Evolutionary conservation across 2,797 vertebrate species (phyloP).

Genomic region (Poeciliopsis infans): DNA sequence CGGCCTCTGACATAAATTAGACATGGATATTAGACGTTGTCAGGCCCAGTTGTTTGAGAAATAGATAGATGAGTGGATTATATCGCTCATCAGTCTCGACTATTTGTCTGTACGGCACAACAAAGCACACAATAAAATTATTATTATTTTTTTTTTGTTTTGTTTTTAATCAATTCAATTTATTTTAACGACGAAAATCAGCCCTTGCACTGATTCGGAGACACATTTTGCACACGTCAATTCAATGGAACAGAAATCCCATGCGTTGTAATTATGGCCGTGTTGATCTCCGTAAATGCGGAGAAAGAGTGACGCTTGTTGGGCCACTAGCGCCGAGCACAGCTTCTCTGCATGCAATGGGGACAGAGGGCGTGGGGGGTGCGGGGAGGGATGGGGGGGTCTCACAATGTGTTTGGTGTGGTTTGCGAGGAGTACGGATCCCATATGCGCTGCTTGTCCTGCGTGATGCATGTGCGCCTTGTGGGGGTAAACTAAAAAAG

Average conservation of each 20-base stretch:
- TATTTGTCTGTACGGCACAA: not conserved
- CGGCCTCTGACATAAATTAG: not conserved
- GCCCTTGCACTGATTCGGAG: not conserved
- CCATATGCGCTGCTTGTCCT: slow-evolving; percentile 64
- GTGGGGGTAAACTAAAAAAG: slow-evolving; percentile 89
- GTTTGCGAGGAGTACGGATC: slow-evolving; percentile 51
- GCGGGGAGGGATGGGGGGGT: not conserved
- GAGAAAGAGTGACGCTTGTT: slow-evolving; percentile 32
- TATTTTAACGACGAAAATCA: not conserved
- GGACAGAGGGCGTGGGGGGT: not conserved
- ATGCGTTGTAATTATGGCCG: slow-evolving; percentile 58
- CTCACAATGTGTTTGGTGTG: slow-evolving; percentile 52
- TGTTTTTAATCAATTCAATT: not conserved
- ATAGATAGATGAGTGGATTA: not conserved
- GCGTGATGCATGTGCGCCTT: slow-evolving; percentile 69
- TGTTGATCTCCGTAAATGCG: slow-evolving; percentile 31
- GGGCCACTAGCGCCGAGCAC: slow-evolving; percentile 34
- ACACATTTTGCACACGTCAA: not conserved
- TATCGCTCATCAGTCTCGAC: not conserved
- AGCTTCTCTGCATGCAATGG: slow-evolving; percentile 56
- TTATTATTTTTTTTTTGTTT: fast-evolving
- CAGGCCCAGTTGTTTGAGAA: not conserved
- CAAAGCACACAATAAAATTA: not conserved
- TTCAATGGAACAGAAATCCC: slow-evolving; percentile 34
- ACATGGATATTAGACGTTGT: not conserved